Percentiles rank a stretch among this genome's conserved stretches.
Conservation (phyloP, 1,140 invertebrate species). For the Polypedilum vanderplanki region DNA sequence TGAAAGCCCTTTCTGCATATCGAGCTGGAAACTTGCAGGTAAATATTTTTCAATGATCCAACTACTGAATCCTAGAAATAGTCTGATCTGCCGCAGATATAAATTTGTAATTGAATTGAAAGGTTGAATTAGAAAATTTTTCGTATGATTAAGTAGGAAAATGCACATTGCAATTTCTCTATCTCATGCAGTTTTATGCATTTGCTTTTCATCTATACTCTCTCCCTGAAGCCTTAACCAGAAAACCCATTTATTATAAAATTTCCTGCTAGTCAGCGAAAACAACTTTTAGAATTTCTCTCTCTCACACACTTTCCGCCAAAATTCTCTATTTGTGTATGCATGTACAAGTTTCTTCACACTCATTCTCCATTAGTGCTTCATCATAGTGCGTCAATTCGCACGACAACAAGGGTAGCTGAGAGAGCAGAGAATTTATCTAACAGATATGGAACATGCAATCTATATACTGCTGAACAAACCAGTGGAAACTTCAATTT, state of each 20-base stretch:
- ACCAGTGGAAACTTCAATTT: constrained; percentile 20
- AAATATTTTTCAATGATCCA: neutral
- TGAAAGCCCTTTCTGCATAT: constrained; percentile 89
- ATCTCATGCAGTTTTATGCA: neutral
- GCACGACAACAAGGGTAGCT: neutral
- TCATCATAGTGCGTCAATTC: neutral
- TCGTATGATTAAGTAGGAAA: neutral
- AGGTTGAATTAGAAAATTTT: neutral
- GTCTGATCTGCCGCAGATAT: neutral
- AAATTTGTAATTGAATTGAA: neutral
- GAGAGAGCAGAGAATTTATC: neutral
- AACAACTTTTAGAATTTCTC: neutral
- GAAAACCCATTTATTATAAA: constrained; percentile 15
- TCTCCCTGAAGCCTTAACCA: neutral
- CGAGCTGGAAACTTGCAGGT: constrained; percentile 57
- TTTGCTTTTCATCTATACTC: neutral
- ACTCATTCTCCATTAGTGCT: constrained; percentile 1
- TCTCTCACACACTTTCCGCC: no score
- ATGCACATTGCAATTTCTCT: neutral
- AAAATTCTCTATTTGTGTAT: neutral
- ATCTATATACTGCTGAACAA: neutral
- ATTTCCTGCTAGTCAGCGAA: constrained; percentile 16
- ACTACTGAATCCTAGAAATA: neutral
- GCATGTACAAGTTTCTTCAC: neutral
- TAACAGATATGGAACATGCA: neutral